Percentiles rank a stretch among this genome's conserved stretches.
These are phyloP conservation scores for Halcyon senegalensis DNA, from an alignment of 2,113 vertebrate genomes.

Conservation along the genomic window DNA sequence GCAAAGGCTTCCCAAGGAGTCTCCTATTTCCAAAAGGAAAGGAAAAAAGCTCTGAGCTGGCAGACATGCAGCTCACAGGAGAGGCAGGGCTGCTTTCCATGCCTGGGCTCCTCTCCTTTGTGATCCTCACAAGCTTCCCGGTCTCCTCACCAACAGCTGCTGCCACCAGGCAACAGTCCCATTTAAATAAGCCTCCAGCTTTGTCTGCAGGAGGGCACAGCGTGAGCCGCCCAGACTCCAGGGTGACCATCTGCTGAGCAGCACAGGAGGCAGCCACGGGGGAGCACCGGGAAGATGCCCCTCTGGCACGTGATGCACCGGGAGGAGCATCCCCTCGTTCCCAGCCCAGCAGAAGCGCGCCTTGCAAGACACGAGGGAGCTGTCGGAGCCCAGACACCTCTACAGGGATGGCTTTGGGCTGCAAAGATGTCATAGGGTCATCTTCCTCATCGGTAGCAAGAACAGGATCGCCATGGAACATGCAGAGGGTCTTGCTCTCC, in stretches of 20 bases:
- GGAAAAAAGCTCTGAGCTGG: not conserved
- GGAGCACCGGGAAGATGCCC: not conserved
- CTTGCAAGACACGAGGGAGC: not conserved
- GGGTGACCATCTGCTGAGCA: not conserved
- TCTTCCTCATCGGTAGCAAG: not conserved
- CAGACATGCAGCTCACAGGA: not conserved
- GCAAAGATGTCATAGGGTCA: not conserved
- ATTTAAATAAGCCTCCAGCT: not conserved
- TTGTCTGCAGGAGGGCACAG: not conserved
- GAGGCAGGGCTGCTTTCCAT: not conserved
- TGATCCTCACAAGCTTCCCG: not conserved
- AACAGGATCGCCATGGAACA: accelerated
- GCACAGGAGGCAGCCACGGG: accelerated
- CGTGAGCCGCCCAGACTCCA: accelerated
- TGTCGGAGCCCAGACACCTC: not conserved
- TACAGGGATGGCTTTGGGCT: not conserved
- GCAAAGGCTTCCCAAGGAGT: not conserved
- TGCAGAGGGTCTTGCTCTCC: accelerated
- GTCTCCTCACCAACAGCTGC: not conserved
- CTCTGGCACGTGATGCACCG: not conserved
- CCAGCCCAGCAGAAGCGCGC: not conserved
- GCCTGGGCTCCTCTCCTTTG: not conserved
- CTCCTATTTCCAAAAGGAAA: not conserved
- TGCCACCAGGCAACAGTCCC: not conserved
- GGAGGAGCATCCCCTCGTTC: not conserved